phyloP scores from a whole-genome alignment of 1,140 invertebrate genomes.

The Hyphantria cunea region DNA sequence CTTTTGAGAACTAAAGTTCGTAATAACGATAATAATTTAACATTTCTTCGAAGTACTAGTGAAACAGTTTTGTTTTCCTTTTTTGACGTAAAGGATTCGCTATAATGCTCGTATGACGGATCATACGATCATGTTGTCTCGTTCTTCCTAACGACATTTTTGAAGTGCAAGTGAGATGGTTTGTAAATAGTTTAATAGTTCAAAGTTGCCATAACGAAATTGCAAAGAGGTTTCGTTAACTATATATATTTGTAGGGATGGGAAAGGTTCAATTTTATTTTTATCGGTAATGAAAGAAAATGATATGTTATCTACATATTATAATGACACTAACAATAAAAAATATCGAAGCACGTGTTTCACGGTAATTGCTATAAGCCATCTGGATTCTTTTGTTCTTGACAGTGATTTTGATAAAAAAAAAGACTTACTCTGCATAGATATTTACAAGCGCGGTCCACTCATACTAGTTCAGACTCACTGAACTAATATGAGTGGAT shows the following conservation, averaged over 20 bases:
- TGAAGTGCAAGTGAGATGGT: conserved; percentile 39
- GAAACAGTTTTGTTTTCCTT: conserved; percentile 61
- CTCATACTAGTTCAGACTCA: too few species aligned
- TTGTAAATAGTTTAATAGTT: conserved; percentile 36
- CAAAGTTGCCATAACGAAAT: conserved; percentile 46
- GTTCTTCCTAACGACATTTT: conserved; percentile 29
- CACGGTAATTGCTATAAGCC: too few species aligned
- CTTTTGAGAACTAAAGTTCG: conserved; percentile 6
- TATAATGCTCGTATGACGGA: conserved; percentile 61
- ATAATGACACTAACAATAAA: not conserved
- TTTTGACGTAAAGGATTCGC: conserved; percentile 58
- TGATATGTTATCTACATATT: conserved; percentile 4
- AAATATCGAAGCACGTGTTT: too few species aligned
- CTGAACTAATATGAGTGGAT: too few species aligned
- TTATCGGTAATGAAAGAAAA: not conserved
- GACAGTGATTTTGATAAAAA: too few species aligned
- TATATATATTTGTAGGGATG: conserved; percentile 2
- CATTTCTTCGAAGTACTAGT: conserved; percentile 49
- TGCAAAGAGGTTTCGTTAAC: conserved; percentile 12
- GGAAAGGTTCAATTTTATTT: conserved; percentile 18
- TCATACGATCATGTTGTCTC: conserved; percentile 68
- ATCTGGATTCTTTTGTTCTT: too few species aligned
- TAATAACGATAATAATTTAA: conserved; percentile 21
- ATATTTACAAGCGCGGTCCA: too few species aligned
- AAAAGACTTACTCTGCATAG: too few species aligned